Evolutionary conservation across 2,797 vertebrate genomes (phyloP).

Genomic region (Eulemur albifrons): DNA sequence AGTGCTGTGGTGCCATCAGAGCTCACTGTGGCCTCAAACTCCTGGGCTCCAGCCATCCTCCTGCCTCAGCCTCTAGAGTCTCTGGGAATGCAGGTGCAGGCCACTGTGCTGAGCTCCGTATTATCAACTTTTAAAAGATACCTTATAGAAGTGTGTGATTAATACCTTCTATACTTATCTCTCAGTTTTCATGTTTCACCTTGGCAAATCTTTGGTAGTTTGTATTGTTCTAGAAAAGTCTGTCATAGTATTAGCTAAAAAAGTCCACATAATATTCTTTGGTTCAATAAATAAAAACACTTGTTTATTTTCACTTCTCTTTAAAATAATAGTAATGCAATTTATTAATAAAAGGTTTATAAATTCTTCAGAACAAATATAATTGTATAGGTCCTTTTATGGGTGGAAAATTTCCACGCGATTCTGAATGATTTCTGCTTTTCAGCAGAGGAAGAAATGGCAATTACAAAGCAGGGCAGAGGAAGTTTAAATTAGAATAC

Average conservation of each 20-base stretch:
- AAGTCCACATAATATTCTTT: background rate
- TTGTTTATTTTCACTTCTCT: background rate
- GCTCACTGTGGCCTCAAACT: background rate
- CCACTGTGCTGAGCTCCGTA: background rate
- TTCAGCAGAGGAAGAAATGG: background rate
- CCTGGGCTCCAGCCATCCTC: background rate
- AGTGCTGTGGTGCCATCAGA: background rate
- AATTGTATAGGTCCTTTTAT: background rate
- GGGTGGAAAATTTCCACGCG: background rate
- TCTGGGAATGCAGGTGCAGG: background rate
- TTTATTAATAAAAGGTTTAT: background rate
- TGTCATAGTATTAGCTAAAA: background rate
- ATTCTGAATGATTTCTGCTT: background rate
- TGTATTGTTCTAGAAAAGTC: background rate
- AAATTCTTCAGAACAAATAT: background rate
- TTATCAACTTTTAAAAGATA: background rate
- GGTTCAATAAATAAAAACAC: background rate
- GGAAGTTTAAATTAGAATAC: fast-evolving
- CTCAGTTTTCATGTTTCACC: background rate
- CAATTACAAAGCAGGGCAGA: background rate
- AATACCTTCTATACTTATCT: background rate
- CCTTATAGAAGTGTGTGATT: background rate
- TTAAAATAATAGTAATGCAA: background rate
- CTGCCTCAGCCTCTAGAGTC: background rate
- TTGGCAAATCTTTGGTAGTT: background rate